Evolutionary conservation across 2,797 vertebrate genomes (phyloP).

Genomic region (Alfaro cultratus): DNA sequence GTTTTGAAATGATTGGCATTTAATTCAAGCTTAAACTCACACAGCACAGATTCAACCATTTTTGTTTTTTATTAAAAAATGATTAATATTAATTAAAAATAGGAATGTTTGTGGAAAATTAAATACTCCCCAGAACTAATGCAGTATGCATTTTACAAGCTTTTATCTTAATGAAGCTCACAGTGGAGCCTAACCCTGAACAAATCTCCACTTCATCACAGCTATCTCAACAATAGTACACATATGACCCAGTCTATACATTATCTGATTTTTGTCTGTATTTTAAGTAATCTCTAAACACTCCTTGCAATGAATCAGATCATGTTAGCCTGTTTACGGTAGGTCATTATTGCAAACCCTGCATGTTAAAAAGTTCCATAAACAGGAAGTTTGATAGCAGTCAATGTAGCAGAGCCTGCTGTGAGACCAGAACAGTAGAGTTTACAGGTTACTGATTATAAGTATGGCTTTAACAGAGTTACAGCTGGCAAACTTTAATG

Average conservation of each 20-base stretch:
- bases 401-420: neutral
- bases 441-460: neutral
- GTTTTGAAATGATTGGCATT: neutral
- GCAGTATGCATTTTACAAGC: neutral
- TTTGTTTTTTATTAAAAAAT: neutral
- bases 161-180: neutral
- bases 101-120: neutral
- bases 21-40: neutral
- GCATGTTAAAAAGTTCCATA: neutral
- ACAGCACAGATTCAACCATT: neutral
- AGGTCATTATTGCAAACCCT: neutral
- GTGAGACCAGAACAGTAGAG: neutral
- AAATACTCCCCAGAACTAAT: neutral
- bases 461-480: neutral
- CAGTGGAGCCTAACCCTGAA: neutral
- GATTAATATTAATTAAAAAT: neutral
- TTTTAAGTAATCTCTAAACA: neutral
- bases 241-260: neutral
- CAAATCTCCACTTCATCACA: neutral
- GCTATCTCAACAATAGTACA: neutral
- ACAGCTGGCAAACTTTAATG: neutral
- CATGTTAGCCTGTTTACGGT: neutral
- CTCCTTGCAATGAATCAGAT: neutral
- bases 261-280: neutral
- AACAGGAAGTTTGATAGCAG: neutral